Percentiles rank a stretch among this genome's conserved stretches.
These are phyloP conservation scores for Intellagama lesueurii DNA, from an alignment of 2,797 vertebrate species.

Conservation along the genomic window DNA sequence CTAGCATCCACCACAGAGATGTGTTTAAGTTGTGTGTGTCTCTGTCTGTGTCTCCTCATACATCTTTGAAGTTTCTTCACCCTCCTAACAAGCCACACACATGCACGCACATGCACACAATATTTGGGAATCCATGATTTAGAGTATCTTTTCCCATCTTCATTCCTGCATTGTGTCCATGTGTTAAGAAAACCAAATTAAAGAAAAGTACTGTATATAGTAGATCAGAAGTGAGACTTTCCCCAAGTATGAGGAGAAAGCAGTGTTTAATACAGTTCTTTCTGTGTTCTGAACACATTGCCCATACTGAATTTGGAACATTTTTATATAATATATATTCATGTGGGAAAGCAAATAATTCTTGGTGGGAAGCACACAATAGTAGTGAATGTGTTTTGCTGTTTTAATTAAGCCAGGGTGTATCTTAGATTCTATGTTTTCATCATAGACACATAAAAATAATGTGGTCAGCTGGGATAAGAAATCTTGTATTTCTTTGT, in stretches of 20 bases:
- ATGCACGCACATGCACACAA: too few species aligned
- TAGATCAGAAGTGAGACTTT: constrained; percentile 43
- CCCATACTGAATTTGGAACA: constrained; percentile 61
- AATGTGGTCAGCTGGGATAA: constrained; percentile 45
- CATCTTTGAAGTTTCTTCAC: too few species aligned
- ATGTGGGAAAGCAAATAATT: constrained; percentile 73
- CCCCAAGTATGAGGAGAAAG: constrained; percentile 59
- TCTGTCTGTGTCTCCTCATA: too few species aligned
- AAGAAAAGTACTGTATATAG: constrained; percentile 49
- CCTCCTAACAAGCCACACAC: too few species aligned
- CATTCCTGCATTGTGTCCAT: constrained; percentile 39
- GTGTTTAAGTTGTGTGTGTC: too few species aligned
- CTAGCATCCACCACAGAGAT: too few species aligned
- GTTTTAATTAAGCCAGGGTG: constrained; percentile 70
- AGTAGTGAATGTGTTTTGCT: constrained; percentile 62
- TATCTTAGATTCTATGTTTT: constrained; percentile 66
- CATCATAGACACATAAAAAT: constrained; percentile 73
- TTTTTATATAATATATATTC: constrained; percentile 66
- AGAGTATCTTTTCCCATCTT: constrained; percentile 22
- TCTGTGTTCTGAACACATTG: constrained; percentile 50
- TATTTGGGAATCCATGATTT: too few species aligned
- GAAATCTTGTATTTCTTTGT: constrained; percentile 42
- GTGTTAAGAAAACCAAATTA: constrained; percentile 52
- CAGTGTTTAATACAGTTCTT: constrained; percentile 30
- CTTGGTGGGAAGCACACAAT: constrained; percentile 56